phyloP scores from a whole-genome alignment of 2,797 vertebrate genomes.

The Austrolebias charrua region DNA sequence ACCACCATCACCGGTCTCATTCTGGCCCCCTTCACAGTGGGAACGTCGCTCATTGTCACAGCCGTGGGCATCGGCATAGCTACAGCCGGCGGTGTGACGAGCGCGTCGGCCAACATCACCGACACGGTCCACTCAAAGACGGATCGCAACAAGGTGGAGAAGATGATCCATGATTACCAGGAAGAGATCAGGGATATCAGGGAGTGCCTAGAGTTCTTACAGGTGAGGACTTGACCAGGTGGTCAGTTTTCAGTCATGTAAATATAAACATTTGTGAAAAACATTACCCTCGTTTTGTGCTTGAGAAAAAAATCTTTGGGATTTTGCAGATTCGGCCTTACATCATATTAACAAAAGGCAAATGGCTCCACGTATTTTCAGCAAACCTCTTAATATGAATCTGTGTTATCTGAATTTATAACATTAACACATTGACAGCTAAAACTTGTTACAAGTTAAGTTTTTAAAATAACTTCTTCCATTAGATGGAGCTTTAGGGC shows the following conservation, averaged over 20 bases:
- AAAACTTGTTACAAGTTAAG: no score
- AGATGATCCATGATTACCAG: conserved; percentile 78
- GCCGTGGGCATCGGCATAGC: conserved; percentile 79
- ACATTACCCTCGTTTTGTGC: no score
- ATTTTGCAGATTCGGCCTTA: no score
- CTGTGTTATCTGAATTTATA: no score
- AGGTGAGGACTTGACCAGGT: conserved; percentile 56
- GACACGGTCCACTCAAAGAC: conserved; percentile 79
- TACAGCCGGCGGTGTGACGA: conserved; percentile 75
- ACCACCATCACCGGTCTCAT: conserved; percentile 80
- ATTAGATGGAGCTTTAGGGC: no score
- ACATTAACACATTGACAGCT: not conserved
- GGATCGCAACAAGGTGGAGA: conserved; percentile 79
- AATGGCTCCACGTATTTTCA: no score
- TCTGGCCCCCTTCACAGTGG: conserved; percentile 79
- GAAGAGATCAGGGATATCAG: conserved; percentile 78
- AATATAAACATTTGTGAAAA: no score
- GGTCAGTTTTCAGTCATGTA: no score
- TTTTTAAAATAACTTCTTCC: no score
- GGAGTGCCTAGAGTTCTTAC: conserved; percentile 77
- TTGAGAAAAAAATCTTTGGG: no score
- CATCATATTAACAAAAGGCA: no score
- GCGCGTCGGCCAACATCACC: conserved; percentile 78
- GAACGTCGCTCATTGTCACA: conserved; percentile 79
- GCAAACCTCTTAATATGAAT: no score